Evolutionary conservation across 2,113 vertebrate genomes (phyloP).

Genomic region (Talpa occidentalis): DNA sequence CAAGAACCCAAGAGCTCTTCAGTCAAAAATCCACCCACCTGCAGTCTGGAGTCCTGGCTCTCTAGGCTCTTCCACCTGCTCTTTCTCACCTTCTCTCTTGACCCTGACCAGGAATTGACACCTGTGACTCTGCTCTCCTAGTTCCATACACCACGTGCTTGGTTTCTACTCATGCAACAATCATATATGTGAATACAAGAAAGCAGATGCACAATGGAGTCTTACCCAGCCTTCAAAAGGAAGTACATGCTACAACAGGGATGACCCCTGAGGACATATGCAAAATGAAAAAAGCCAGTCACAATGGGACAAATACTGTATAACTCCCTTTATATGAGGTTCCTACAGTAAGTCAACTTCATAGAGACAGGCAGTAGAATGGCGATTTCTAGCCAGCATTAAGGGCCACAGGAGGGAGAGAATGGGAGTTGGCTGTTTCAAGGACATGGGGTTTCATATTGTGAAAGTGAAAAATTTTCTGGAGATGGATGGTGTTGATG

Average conservation of each 20-base stretch:
- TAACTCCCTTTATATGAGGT: fast-evolving
- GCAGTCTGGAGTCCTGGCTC: not conserved
- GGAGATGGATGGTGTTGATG: not conserved
- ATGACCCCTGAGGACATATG: not conserved
- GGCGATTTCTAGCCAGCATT: not conserved
- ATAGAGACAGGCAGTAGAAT: not conserved
- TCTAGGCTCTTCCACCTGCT: not conserved
- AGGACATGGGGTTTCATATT: not conserved
- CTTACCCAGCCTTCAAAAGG: not conserved
- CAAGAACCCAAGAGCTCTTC: not conserved
- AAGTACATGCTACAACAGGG: fast-evolving
- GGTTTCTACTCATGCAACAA: fast-evolving
- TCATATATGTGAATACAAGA: not conserved
- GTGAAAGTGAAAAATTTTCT: not conserved
- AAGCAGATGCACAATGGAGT: not conserved
- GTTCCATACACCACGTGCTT: fast-evolving
- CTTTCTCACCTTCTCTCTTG: not conserved
- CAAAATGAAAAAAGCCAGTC: not conserved
- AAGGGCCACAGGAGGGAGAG: not conserved
- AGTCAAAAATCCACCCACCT: not conserved
- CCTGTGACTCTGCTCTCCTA: not conserved
- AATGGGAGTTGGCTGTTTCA: fast-evolving
- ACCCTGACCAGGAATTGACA: not conserved
- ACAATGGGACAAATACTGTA: not conserved
- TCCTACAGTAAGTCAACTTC: not conserved